These are phyloP conservation scores for Augochlorella aurata DNA, from an alignment of 2,888 invertebrate species.

Conservation along the genomic window DNA sequence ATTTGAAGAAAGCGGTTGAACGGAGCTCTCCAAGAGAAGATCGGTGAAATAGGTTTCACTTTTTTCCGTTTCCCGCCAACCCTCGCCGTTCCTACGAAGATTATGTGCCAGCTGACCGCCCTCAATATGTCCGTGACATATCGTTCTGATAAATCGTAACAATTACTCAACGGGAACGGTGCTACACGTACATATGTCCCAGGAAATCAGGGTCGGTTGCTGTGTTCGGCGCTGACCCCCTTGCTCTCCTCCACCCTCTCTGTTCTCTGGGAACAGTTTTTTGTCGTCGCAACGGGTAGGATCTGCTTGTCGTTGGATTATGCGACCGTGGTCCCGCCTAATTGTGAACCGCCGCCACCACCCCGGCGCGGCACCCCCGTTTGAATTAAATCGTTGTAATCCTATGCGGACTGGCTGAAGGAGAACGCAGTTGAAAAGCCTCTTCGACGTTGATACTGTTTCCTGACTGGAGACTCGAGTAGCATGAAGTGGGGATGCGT, in stretches of 20 bases:
- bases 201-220: conserved; percentile 60
- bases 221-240: conserved; percentile 29
- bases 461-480: neutral
- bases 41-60: too few relatives aligned
- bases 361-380: conserved; percentile 23
- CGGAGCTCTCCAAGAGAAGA: neutral
- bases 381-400: conserved; percentile 40
- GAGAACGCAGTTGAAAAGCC: conserved; percentile 12
- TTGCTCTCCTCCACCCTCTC: conserved; percentile 54
- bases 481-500: neutral
- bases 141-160: conserved; percentile 78
- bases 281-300: conserved; percentile 62
- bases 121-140: conserved; percentile 66
- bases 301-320: conserved; percentile 64
- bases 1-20: neutral
- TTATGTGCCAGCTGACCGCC: conserved; percentile 67
- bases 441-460: conserved; percentile 8
- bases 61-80: conserved; percentile 3
- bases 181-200: conserved; percentile 74
- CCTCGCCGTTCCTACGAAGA: conserved; percentile 57
- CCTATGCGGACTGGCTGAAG: neutral
- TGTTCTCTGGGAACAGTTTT: conserved; percentile 67
- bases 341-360: conserved; percentile 60
- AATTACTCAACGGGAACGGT: conserved; percentile 71
- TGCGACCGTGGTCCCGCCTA: conserved; percentile 56